These are phyloP conservation scores for Drosophila leonis DNA, from an alignment of 2,888 invertebrate genomes.

Conservation along the genomic window DNA sequence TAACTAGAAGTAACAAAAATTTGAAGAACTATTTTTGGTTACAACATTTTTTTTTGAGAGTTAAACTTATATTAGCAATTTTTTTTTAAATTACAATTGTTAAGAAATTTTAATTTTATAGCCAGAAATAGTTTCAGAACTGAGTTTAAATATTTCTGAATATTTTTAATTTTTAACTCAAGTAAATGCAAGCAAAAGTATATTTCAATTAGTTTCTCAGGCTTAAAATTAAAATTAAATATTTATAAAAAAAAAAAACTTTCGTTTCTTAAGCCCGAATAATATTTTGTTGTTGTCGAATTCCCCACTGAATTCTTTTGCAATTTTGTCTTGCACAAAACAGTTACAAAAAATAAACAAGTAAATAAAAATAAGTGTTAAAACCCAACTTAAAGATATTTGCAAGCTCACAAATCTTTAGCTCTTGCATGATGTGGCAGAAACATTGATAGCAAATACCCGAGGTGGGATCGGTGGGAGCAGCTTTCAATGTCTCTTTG, in stretches of 20 bases:
- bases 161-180: no score
- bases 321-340: constrained; percentile 45
- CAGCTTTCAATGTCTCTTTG: constrained; percentile 53
- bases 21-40: no score
- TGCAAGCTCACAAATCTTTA: constrained; percentile 47
- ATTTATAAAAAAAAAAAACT: background rate
- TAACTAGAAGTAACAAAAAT: no score
- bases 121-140: no score
- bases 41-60: no score
- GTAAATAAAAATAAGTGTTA: constrained; percentile 7
- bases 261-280: constrained; percentile 12
- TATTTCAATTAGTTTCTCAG: no score
- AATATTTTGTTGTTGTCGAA: background rate
- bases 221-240: background rate
- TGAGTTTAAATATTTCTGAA: no score
- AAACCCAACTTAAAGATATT: constrained; percentile 26
- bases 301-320: constrained; percentile 20
- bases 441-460: constrained; percentile 8
- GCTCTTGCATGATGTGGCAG: constrained; percentile 44
- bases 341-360: constrained; percentile 22
- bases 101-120: no score
- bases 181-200: background rate
- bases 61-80: no score
- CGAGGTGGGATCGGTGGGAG: background rate
- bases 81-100: no score